phyloP scores from a whole-genome alignment of 2,797 vertebrate genomes.

The Semotilus atromaculatus region DNA sequence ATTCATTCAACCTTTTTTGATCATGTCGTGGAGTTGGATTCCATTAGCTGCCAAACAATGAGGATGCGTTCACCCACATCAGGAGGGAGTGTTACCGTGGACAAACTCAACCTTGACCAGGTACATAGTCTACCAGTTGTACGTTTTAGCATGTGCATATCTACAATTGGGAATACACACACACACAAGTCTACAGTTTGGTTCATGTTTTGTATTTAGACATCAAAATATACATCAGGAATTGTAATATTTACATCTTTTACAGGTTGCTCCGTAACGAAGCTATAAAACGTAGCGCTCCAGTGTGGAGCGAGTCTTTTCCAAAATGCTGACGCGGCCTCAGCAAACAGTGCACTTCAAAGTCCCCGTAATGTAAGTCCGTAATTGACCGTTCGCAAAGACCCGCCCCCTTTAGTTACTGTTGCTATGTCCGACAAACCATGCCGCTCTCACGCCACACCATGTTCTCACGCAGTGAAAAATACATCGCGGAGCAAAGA shows the following conservation, averaged over 20 bases:
- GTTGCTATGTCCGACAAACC: too few species aligned
- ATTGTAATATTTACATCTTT: slow-evolving; percentile 72
- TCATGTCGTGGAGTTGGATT: slow-evolving; percentile 71
- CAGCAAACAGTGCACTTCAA: slow-evolving; percentile 90
- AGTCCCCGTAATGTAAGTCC: slow-evolving; percentile 80
- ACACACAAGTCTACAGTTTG: slow-evolving; percentile 77
- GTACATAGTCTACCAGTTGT: slow-evolving; percentile 73
- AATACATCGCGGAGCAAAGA: too few species aligned
- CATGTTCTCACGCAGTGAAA: too few species aligned
- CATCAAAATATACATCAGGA: slow-evolving; percentile 82
- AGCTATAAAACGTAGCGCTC: slow-evolving; percentile 89
- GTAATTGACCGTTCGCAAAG: slow-evolving; percentile 55
- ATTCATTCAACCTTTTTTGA: slow-evolving; percentile 88
- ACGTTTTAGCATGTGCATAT: slow-evolving; percentile 73
- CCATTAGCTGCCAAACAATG: slow-evolving; percentile 94
- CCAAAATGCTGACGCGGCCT: slow-evolving; percentile 78
- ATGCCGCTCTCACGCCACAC: too few species aligned
- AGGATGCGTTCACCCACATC: slow-evolving; percentile 87
- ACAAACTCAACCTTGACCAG: slow-evolving; percentile 70
- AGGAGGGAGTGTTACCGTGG: slow-evolving; percentile 84
- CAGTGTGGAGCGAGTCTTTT: slow-evolving; percentile 90
- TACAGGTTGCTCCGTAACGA: slow-evolving; percentile 97
- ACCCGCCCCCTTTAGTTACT: too few species aligned
- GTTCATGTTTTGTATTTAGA: slow-evolving; percentile 74
- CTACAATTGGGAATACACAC: slow-evolving; percentile 66